phyloP scores from a whole-genome alignment of 2,888 invertebrate genomes.

The Andrena haemorrhoa region DNA sequence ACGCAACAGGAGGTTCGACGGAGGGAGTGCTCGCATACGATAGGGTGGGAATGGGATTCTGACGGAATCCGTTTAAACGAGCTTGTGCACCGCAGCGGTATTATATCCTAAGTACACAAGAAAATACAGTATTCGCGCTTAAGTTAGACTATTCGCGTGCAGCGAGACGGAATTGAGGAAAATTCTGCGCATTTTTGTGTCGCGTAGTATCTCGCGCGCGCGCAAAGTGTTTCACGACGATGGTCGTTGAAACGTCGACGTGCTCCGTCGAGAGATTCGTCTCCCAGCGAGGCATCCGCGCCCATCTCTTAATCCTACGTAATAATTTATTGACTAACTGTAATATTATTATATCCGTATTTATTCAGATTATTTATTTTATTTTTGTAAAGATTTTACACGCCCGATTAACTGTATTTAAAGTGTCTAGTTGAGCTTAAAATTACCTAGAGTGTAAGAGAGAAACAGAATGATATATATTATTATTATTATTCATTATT shows the following conservation, averaged over 20 bases:
- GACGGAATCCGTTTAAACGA: constrained; percentile 57
- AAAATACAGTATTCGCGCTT: constrained; percentile 68
- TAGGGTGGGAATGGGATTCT: constrained; percentile 40
- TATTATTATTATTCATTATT: constrained; percentile 47
- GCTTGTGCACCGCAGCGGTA: constrained; percentile 63
- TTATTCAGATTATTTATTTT: constrained; percentile 85
- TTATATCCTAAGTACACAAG: constrained; percentile 66
- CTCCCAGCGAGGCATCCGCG: constrained; percentile 30
- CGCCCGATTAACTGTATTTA: constrained; percentile 73
- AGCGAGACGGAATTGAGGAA: constrained; percentile 26
- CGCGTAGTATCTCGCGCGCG: constrained; percentile 37
- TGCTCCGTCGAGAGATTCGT: constrained; percentile 12
- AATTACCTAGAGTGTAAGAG: constrained; percentile 68
- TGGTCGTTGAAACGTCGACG: constrained; percentile 37
- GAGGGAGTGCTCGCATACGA: background rate
- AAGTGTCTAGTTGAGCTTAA: constrained; percentile 72
- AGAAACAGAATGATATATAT: constrained; percentile 61
- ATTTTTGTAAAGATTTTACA: constrained; percentile 84
- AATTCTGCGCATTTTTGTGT: constrained; percentile 24
- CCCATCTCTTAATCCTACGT: constrained; percentile 72
- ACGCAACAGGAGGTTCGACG: background rate
- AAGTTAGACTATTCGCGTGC: constrained; percentile 55
- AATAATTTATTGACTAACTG: constrained; percentile 83
- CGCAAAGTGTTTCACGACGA: constrained; percentile 32
- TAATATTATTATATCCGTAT: constrained; percentile 80